Base-by-base conservation (phyloP, 2,113 vertebrate genomes). In the Channa maculata region DNA sequence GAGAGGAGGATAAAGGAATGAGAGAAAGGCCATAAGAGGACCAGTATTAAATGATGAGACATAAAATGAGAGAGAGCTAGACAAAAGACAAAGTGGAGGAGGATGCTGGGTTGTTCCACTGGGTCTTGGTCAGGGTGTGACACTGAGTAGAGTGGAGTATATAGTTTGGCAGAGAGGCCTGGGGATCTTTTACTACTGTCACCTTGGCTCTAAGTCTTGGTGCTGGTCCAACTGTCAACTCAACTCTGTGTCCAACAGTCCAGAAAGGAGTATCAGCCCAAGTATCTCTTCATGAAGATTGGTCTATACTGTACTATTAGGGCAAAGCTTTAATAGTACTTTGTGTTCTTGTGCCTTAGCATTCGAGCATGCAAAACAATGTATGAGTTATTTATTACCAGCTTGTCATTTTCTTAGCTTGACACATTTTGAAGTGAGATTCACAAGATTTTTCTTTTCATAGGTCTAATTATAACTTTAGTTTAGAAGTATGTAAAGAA, bases 101-200 rank as follows among this genome's bases (percentile, higher is more conserved):
- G 73, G 67, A 46, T 66, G 58, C 69, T 66, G 79, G 69, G 53
- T 41, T 41, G 75, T 64, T 84, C 5, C 51, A 54, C 48, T 57
- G 75, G 83, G 82, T 88, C 84, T 77, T 71, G 71, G 85, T 45
- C 52, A 69, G 86, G 77, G 65, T 77, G 41, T 90, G 86, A 93
- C 88, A 89, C 67, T 55, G 68, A 91, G 86, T 65, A 71, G 65
- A 87, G 80, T 86, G 66, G 71, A 81, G 79, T 85, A 77, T 82
- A 78, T 77, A 83, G 86, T 89, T 79, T 91, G 87, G 86, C 91
- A 91, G 84, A 83, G 85, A 14, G 84, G 87, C 91, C 91, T 60
- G 86, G 86, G 90, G 90, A 91, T 84, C 68, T 72, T 84, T 71
- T 63, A 83, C 74, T 53, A 73, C 83, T 91, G 89, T 92, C 89